Conservation (phyloP, 1,140 invertebrate species). For the Linepithema humile region DNA sequence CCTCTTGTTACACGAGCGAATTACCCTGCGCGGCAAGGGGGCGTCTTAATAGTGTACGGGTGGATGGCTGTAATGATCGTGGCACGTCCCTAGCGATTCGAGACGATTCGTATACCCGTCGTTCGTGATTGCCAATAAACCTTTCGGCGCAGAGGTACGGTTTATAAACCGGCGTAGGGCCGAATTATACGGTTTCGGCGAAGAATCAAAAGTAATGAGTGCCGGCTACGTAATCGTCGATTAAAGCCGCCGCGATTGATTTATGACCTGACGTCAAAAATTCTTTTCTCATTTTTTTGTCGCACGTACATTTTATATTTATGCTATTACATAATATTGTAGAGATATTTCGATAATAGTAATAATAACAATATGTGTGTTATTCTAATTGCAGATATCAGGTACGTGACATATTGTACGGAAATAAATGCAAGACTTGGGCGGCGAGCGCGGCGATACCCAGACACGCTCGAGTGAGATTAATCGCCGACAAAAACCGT, state of each 20-base stretch:
- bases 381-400: neutral
- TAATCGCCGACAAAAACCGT: constrained; percentile 16
- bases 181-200: constrained; percentile 15
- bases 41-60: constrained; percentile 41
- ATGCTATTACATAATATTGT: neutral
- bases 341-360: neutral
- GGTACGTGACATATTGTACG: neutral
- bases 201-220: constrained; percentile 31
- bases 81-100: constrained; percentile 34
- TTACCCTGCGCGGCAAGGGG: constrained; percentile 16
- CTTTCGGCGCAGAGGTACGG: neutral
- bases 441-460: neutral
- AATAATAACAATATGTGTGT: neutral
- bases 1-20: constrained; percentile 57
- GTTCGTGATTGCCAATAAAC: constrained; percentile 49
- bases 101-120: constrained; percentile 27
- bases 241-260: neutral
- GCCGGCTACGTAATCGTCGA: neutral
- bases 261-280: too few species aligned
- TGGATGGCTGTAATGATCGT: constrained; percentile 35
- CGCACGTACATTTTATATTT: neutral
- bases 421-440: neutral
- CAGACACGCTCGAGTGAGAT: neutral
- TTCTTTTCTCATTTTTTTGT: neutral
- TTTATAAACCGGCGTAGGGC: neutral